Percentiles rank a stretch among this genome's conserved stretches.
phyloP scores from a whole-genome alignment of 53 echinoderm and acorn worm species.

The Pentamera pediparva region DNA sequence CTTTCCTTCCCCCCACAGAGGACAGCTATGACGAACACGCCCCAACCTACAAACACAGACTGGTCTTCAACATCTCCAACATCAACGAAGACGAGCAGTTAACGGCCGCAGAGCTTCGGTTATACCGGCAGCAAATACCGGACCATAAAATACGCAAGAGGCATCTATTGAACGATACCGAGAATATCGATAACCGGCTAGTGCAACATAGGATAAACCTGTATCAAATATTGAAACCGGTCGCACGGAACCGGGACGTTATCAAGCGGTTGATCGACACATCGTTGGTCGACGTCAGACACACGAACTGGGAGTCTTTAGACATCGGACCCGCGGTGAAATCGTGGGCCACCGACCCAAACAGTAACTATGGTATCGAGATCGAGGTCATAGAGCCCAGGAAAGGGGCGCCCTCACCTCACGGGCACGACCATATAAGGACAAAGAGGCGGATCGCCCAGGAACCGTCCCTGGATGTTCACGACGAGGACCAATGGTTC shows the following conservation, averaged over 20 bases:
- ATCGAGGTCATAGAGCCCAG: constrained; percentile 67
- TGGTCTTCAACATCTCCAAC: constrained; percentile 72
- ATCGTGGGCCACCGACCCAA: constrained; percentile 64
- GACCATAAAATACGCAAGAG: constrained; percentile 50
- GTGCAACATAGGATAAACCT: constrained; percentile 84
- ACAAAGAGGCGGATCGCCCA: constrained; percentile 33
- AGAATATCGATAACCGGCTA: constrained; percentile 26
- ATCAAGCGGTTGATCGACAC: constrained; percentile 95
- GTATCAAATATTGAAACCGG: constrained; percentile 91
- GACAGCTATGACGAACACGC: neutral
- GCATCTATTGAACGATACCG: constrained; percentile 35
- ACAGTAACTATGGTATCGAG: constrained; percentile 78
- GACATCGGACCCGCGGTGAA: constrained; percentile 85
- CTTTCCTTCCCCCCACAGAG: neutral
- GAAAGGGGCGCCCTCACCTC: constrained; percentile 58
- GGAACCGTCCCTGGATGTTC: constrained; percentile 34
- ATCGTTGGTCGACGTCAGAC: constrained; percentile 76
- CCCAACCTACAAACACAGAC: constrained; percentile 46
- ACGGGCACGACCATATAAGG: constrained; percentile 65
- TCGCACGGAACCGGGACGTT: constrained; percentile 66
- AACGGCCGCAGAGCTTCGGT: constrained; percentile 73
- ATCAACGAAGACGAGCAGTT: constrained; percentile 73
- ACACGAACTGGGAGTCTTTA: constrained; percentile 81
- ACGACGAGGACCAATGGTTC: constrained; percentile 72
- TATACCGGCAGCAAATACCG: constrained; percentile 64